Evolutionary conservation across 1,140 invertebrate genomes (phyloP).

Genomic region (Radopholus similis): DNA sequence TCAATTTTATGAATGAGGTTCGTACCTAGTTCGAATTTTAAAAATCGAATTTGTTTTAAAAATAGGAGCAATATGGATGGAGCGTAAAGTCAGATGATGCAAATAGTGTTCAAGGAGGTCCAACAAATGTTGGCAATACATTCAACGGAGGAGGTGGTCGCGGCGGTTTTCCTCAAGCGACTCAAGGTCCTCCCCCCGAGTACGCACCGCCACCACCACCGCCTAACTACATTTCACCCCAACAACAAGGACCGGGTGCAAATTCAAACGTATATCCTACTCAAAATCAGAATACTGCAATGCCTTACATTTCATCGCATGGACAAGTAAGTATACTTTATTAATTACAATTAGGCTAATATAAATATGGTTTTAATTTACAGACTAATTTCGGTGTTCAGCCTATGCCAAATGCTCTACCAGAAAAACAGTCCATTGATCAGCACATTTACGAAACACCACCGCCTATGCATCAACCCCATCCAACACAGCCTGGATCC

Average conservation of each 20-base stretch:
- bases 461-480: too few species aligned
- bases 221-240: neutral
- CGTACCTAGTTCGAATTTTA: neutral
- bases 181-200: constrained; percentile 15
- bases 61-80: constrained; percentile 42
- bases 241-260: neutral
- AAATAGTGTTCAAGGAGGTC: neutral
- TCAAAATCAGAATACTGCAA: neutral
- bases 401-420: too few species aligned
- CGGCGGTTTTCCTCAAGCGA: neutral
- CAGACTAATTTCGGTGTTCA: neutral
- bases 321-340: neutral
- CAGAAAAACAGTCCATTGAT: too few species aligned
- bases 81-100: constrained; percentile 8
- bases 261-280: neutral
- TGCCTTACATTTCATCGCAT: neutral
- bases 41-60: neutral
- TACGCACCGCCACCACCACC: constrained; percentile 15
- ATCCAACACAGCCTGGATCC: too few species aligned
- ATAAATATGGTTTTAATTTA: neutral
- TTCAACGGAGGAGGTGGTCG: neutral
- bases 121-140: neutral
- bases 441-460: constrained; percentile 51
- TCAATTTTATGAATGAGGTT: constrained; percentile 67
- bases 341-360: neutral